A percentile compares a stretch with the other conserved stretches of the same genome.
Conservation (phyloP, 2,113 vertebrate species). For the Anguilla japonica region DNA sequence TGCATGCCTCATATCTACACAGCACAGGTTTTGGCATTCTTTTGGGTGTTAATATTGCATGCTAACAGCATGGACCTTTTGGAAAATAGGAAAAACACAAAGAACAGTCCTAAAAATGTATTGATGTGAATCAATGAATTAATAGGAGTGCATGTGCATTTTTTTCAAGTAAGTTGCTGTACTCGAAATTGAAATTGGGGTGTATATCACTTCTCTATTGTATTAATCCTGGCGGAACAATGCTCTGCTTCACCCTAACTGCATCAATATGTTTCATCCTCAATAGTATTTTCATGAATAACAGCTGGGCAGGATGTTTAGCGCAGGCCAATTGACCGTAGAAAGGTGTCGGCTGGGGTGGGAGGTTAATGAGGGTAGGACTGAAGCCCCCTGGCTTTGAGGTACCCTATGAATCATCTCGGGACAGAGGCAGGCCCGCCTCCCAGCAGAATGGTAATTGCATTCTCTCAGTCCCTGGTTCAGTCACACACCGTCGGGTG, state of each 20-base stretch:
- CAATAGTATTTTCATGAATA: slow-evolving; percentile 15
- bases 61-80: background rate
- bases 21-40: too few species aligned
- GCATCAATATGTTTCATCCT: slow-evolving; percentile 2
- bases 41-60: background rate
- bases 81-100: background rate
- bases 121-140: background rate
- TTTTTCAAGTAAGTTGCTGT: background rate
- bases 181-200: background rate
- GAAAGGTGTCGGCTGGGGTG: background rate
- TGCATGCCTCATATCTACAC: too few species aligned
- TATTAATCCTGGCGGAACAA: slow-evolving; percentile 11
- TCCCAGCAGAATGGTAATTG: slow-evolving; percentile 41
- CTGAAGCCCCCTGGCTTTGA: background rate
- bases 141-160: background rate
- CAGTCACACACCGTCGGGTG: slow-evolving; percentile 25
- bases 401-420: background rate
- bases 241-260: background rate
- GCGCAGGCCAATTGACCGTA: background rate
- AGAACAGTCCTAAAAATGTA: too few species aligned
- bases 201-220: slow-evolving; percentile 1
- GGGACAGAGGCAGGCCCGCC: slow-evolving; percentile 23
- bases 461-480: slow-evolving; percentile 27
- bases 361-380: background rate
- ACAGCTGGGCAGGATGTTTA: background rate